phyloP scores from a whole-genome alignment of 2,888 invertebrate genomes.

The Oligia strigilis region DNA sequence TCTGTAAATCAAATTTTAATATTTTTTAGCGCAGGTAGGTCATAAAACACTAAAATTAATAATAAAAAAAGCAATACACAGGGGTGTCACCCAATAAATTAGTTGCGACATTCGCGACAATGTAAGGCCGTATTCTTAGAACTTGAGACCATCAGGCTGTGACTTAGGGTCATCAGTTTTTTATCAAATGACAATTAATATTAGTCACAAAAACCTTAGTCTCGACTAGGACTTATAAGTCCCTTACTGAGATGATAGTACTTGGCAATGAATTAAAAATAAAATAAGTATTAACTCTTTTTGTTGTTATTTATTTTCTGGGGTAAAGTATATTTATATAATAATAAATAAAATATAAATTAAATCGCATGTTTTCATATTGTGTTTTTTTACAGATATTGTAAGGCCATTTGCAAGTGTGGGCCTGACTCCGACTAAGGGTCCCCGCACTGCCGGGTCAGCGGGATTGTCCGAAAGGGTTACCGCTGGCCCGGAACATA shows the following conservation, averaged over 20 bases:
- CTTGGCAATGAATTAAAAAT: no score
- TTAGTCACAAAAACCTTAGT: no score
- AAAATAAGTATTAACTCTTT: no score
- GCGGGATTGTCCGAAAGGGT: no score
- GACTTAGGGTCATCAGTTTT: slow-evolving; percentile 57
- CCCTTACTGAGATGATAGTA: no score
- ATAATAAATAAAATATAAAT: no score
- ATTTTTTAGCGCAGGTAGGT: slow-evolving; percentile 53
- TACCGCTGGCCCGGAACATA: no score
- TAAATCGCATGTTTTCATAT: background rate
- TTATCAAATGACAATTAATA: background rate
- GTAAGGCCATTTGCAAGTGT: background rate
- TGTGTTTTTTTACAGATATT: background rate
- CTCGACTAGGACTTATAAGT: no score
- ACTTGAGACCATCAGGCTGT: slow-evolving; percentile 51
- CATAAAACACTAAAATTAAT: slow-evolving; percentile 69
- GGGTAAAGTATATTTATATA: no score
- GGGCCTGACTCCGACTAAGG: background rate
- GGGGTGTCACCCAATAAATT: slow-evolving; percentile 79
- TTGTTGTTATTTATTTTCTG: no score
- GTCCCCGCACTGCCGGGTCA: no score
- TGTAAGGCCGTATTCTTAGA: slow-evolving; percentile 79
- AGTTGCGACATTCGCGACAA: slow-evolving; percentile 75
- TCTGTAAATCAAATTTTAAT: slow-evolving; percentile 53
- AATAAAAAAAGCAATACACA: slow-evolving; percentile 66